phyloP scores from a whole-genome alignment of 1,140 invertebrate genomes.

The Lamellibrachia luymesi region DNA sequence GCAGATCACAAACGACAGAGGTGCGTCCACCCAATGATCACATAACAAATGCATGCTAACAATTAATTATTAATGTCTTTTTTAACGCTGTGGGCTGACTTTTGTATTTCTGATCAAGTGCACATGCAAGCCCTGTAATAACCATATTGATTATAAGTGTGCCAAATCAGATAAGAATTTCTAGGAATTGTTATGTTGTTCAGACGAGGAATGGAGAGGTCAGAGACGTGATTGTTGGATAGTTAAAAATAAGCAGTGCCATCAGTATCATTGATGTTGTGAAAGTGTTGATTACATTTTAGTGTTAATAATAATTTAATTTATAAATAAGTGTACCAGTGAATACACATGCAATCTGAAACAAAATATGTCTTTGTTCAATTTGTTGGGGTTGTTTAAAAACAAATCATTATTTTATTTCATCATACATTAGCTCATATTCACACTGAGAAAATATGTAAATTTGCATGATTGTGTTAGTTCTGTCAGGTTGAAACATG shows the following conservation, averaged over 20 bases:
- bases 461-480: too few relatives aligned
- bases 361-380: too few relatives aligned
- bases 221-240: not conserved
- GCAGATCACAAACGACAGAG: slow-evolving; percentile 13
- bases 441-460: too few relatives aligned
- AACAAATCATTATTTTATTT: too few relatives aligned
- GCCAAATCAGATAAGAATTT: not conserved
- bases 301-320: not conserved
- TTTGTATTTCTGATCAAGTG: not conserved
- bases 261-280: not conserved
- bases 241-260: not conserved
- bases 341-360: too few relatives aligned
- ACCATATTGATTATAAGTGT: not conserved
- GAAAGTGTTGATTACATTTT: not conserved
- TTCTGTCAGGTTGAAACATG: too few relatives aligned
- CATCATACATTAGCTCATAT: too few relatives aligned
- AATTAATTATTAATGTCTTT: not conserved
- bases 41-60: not conserved
- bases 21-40: not conserved
- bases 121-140: not conserved
- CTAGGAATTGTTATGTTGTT: not conserved
- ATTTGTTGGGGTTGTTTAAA: too few relatives aligned
- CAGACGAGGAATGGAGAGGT: not conserved
- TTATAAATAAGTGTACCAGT: too few relatives aligned
- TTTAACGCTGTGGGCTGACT: not conserved